Evolutionary conservation across 2,113 vertebrate genomes (phyloP).

Genomic region (Pipa parva): DNA sequence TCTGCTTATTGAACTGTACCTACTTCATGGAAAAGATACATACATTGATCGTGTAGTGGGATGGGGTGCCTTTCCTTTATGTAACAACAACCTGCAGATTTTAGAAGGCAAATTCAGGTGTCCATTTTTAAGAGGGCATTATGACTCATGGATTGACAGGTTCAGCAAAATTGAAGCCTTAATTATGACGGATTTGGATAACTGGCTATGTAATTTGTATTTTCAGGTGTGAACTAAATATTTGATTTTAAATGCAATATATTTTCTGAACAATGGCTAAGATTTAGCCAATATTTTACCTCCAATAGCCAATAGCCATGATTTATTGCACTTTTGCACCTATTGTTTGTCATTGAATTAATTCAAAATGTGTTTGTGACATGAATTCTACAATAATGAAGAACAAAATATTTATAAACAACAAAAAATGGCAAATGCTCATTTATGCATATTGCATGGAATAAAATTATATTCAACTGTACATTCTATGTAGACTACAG

Average conservation of each 20-base stretch:
- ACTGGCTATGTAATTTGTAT: slow-evolving; percentile 91
- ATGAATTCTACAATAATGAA: too few relatives aligned
- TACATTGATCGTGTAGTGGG: slow-evolving; percentile 61
- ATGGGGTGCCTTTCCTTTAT: slow-evolving; percentile 84
- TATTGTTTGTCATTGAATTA: too few relatives aligned
- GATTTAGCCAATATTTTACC: too few relatives aligned
- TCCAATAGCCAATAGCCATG: too few relatives aligned
- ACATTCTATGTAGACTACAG: too few relatives aligned
- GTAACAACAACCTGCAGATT: slow-evolving; percentile 60
- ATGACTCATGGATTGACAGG: slow-evolving; percentile 61
- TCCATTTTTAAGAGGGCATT: slow-evolving; percentile 75
- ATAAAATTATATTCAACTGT: too few relatives aligned
- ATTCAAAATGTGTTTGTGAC: too few relatives aligned
- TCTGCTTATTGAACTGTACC: slow-evolving; percentile 77
- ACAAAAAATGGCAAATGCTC: too few relatives aligned
- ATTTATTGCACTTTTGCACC: too few relatives aligned
- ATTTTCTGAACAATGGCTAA: too few relatives aligned
- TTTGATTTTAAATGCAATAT: slow-evolving; percentile 1
- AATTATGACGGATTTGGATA: slow-evolving; percentile 80
- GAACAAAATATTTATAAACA: too few relatives aligned
- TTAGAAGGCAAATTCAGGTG: slow-evolving; percentile 85
- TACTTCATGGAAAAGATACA: slow-evolving; percentile 54
- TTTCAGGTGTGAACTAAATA: slow-evolving; percentile 77
- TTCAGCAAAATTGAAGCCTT: slow-evolving; percentile 79
- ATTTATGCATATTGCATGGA: too few relatives aligned